Percentiles rank a stretch among this genome's conserved stretches.
These are phyloP conservation scores for Eriocheir sinensis DNA, from an alignment of 1,140 invertebrate species.

Conservation along the genomic window DNA sequence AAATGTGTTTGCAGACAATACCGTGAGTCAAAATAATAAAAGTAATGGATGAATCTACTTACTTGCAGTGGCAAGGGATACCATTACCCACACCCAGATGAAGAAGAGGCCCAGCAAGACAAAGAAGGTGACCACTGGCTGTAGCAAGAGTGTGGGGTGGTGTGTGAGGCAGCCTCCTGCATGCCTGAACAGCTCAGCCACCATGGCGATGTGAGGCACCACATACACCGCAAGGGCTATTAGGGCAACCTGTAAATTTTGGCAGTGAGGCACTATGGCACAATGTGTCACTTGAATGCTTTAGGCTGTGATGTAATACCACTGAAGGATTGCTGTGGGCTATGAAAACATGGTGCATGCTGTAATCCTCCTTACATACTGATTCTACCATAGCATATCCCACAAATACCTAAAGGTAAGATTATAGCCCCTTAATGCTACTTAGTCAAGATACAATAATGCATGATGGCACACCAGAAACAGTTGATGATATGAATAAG, in stretches of 20 bases:
- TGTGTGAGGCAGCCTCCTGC: slow-evolving; percentile 91
- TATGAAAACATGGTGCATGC: no score
- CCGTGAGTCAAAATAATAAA: neutral
- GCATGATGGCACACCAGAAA: no score
- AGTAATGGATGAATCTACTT: neutral
- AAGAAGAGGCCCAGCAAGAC: slow-evolving; percentile 90
- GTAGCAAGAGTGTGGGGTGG: slow-evolving; percentile 92
- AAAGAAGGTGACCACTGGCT: slow-evolving; percentile 93
- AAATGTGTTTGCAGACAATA: neutral
- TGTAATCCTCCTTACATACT: no score
- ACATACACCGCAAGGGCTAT: slow-evolving; percentile 83
- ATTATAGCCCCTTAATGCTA: no score
- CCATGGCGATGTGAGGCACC: slow-evolving; percentile 89
- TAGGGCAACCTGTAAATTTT: slow-evolving; percentile 51
- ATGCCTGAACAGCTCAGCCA: slow-evolving; percentile 92
- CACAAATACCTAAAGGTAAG: no score
- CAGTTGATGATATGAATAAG: no score
- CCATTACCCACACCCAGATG: slow-evolving; percentile 92
- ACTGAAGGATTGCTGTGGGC: neutral
- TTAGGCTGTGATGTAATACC: no score
- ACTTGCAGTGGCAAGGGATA: slow-evolving; percentile 80
- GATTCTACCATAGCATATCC: no score
- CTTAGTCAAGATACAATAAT: no score
- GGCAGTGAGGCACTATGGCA: no score
- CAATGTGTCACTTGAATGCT: no score